Evolutionary conservation across 2,888 invertebrate genomes (phyloP), one percentile per base, ranked within the genome.

Genomic region (Gari tellinella): DNA sequence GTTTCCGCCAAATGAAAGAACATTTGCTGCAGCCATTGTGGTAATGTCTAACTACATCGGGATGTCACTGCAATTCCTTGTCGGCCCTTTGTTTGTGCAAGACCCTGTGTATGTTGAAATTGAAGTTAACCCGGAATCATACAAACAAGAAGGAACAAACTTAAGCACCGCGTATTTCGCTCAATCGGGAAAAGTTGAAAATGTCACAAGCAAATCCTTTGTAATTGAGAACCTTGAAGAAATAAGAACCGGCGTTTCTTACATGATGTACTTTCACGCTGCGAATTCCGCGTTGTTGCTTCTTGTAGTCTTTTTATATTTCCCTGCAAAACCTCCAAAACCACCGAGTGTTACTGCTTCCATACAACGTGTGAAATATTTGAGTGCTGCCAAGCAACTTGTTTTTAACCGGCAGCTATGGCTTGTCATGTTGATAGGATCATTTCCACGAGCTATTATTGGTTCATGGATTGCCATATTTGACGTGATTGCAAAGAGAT

Each of bases 391-490:
- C 4, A 19, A 19, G 19, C 7, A 4, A 43, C 4, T 43, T 5
- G 4, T 43, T 5, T 5, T 5, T 5, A 43, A 43, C 43, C 3
- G 15, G 5, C 43, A n/a, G 14, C 19, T 43, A 5, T 43, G 43
- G 43, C 15, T 43, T 43, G 43, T 43, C 19, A 17, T 19, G 5
- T 14, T 43, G 4, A 3, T 19, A 8, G 43, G 43, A 8, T 4
- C 43, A 43, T 8, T 43, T 5, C 43, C 43, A 14, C n/a, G n/a
- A 19, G 5, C n/a, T 43, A 19, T 43, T 19, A 14, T 17, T 4
- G n/a, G n/a, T 43, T 8, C 43, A 43, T 43, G 43, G 43, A 43
- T 43, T 43, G n/a, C 43, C 7, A n/a, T 43, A 17, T 17, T 43
- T 43, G 43, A 43, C 43, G 15, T 43, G 5, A 14, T 43, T 43